Evolutionary conservation across 1,140 invertebrate species (phyloP).

Genomic region (Penaeus vannamei): DNA sequence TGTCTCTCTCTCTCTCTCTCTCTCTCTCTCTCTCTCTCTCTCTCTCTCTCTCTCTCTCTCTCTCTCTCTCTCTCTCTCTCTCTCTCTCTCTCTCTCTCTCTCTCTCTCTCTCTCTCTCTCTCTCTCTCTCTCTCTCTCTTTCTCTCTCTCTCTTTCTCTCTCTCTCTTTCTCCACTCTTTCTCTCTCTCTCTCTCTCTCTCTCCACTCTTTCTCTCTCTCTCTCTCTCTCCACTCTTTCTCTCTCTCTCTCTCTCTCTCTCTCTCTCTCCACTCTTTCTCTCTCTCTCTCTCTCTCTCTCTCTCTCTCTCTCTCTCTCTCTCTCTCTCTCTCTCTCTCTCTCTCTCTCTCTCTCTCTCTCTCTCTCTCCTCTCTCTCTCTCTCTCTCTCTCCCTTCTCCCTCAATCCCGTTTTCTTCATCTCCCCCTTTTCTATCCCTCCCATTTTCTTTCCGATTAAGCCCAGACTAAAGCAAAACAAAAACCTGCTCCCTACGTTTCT

Average conservation of each 20-base stretch:
- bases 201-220: not conserved
- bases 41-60: no score
- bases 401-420: not conserved
- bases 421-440: not conserved
- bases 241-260: not conserved
- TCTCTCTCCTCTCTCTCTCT: not conserved
- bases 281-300: not conserved
- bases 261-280: not conserved
- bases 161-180: not conserved
- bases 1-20: no score
- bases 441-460: not conserved
- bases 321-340: not conserved
- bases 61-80: no score
- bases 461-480: not conserved
- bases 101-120: not conserved
- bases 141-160: constrained; percentile 41
- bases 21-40: no score
- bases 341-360: constrained; percentile 11
- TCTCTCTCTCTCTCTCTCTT: constrained; percentile 23
- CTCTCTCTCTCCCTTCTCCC: not conserved
- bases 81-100: no score
- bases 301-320: not conserved
- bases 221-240: not conserved
- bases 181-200: not conserved
- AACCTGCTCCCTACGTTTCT: constrained; percentile 62